A percentile compares a stretch with the other conserved stretches of the same genome.
Conservation (phyloP, 2,797 vertebrate species). For the Serranus cabrilla region DNA sequence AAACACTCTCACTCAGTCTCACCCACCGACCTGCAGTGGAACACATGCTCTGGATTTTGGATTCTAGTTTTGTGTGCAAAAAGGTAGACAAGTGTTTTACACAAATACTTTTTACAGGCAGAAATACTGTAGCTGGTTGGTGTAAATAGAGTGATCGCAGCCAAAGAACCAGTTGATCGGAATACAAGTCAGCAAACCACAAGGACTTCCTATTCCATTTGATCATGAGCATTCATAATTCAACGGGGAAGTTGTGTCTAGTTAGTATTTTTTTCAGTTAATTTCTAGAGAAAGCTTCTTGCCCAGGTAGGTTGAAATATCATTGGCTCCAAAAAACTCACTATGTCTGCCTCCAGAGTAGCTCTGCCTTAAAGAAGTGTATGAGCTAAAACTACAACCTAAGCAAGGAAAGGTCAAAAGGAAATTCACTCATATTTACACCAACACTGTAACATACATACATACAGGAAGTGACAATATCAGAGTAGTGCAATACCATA, state of each 20-base stretch:
- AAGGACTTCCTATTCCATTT: neutral
- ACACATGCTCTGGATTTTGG: slow-evolving; percentile 45
- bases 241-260: neutral
- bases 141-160: slow-evolving; percentile 10
- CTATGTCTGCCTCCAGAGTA: neutral
- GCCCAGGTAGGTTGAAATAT: neutral
- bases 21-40: slow-evolving; percentile 82
- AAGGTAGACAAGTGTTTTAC: slow-evolving; percentile 8
- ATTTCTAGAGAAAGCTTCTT: too few relatives aligned
- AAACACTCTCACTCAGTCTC: slow-evolving; percentile 33
- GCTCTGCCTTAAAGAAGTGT: neutral
- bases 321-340: slow-evolving; percentile 21
- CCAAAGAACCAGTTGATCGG: slow-evolving; percentile 4
- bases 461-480: slow-evolving; percentile 17
- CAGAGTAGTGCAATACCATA: slow-evolving; percentile 53
- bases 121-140: slow-evolving; percentile 16
- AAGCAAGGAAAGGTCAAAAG: neutral
- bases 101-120: slow-evolving; percentile 12
- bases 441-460: slow-evolving; percentile 8
- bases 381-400: slow-evolving; percentile 11
- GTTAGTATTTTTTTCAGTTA: too few relatives aligned
- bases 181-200: too few relatives aligned
- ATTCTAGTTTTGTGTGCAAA: slow-evolving; percentile 52
- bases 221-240: neutral
- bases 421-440: slow-evolving; percentile 16